Percentiles rank a stretch among this genome's conserved stretches.
Conservation (phyloP, 2,113 vertebrate genomes). For the Brachirus orientalis region DNA sequence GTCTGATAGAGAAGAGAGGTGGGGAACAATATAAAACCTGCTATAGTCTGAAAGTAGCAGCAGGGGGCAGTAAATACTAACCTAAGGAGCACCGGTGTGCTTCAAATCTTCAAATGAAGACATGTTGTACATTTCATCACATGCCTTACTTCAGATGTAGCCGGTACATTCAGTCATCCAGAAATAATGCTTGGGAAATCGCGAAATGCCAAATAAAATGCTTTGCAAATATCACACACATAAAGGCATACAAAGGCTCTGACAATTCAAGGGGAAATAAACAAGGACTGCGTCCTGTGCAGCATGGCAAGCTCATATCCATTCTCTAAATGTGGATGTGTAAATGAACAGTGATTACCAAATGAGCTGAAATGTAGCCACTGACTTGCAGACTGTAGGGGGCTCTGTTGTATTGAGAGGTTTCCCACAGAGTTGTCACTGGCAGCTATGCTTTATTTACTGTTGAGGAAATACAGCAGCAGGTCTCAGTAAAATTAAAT, state of each 20-base stretch:
- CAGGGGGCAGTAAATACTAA: constrained; percentile 60
- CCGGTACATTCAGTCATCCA: neutral
- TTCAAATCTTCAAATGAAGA: neutral
- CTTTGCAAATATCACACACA: neutral
- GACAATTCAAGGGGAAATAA: neutral
- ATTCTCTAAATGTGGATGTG: constrained; percentile 14
- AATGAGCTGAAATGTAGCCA: constrained; percentile 31
- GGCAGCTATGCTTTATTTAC: constrained; percentile 55
- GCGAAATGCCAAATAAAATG: neutral
- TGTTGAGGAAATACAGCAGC: constrained; percentile 38
- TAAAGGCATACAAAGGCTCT: neutral
- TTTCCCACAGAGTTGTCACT: constrained; percentile 42
- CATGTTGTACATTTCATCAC: constrained; percentile 3
- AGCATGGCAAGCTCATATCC: neutral
- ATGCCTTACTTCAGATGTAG: neutral
- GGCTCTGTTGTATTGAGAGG: constrained; percentile 54
- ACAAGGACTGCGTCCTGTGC: neutral
- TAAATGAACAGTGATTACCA: constrained; percentile 16
- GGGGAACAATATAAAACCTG: neutral
- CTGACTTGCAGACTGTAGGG: constrained; percentile 53
- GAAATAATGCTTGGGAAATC: neutral
- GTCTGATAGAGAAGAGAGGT: neutral
- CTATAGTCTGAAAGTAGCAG: constrained; percentile 13
- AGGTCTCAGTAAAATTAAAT: constrained; percentile 41
- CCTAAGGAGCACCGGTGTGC: neutral